Percentiles rank a stretch among this genome's conserved stretches.
phyloP scores from a whole-genome alignment of 2,797 vertebrate genomes.

The Semaprochilodus insignis region DNA sequence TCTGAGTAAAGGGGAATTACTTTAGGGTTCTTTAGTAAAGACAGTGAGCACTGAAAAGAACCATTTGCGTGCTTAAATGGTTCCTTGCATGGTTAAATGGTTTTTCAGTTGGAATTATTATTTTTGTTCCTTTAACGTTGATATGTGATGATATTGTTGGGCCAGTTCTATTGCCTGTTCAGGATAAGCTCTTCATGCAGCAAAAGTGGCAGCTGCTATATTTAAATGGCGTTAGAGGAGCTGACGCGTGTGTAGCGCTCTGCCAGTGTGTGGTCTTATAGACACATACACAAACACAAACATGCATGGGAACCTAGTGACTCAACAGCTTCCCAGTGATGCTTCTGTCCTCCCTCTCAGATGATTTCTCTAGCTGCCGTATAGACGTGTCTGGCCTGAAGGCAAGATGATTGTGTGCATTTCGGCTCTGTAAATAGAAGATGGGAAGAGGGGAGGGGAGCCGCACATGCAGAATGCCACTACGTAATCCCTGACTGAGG shows the following conservation, averaged over 20 bases:
- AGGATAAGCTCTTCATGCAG: no score
- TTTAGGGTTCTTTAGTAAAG: no score
- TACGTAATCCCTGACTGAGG: background rate
- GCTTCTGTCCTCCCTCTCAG: background rate
- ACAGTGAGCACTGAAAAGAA: no score
- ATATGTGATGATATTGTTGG: no score
- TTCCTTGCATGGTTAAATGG: no score
- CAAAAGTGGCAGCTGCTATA: no score
- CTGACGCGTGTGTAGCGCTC: slow-evolving; percentile 32
- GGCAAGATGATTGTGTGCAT: background rate
- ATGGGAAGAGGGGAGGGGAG: background rate
- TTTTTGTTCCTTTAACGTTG: no score
- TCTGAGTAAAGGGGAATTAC: no score
- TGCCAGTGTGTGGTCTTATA: background rate
- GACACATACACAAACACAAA: slow-evolving; percentile 22
- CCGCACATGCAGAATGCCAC: background rate
- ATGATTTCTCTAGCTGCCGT: background rate
- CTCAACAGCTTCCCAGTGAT: background rate
- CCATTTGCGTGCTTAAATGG: no score
- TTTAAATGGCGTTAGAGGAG: background rate
- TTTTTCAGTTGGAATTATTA: no score
- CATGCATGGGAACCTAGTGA: slow-evolving; percentile 12
- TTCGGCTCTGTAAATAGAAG: background rate
- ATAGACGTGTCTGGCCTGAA: background rate
- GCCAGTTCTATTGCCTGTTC: no score